These are phyloP conservation scores for Porites rus DNA, from an alignment of 92 coral and sea anemone genomes.

Conservation along the genomic window DNA sequence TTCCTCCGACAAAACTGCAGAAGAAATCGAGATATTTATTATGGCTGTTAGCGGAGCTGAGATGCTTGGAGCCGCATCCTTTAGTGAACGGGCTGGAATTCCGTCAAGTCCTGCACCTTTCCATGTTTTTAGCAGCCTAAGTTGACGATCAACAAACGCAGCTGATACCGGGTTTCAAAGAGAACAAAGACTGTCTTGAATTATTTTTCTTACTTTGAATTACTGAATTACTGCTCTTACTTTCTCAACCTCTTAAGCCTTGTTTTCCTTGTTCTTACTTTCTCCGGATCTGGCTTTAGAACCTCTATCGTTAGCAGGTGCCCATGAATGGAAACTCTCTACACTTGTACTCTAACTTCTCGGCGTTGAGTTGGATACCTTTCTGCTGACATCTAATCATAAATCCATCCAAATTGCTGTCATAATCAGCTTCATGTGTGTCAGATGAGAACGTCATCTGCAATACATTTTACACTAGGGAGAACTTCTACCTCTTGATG, in stretches of 20 bases:
- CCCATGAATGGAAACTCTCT: constrained; percentile 40
- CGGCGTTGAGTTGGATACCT: constrained; percentile 32
- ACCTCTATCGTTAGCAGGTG: constrained; percentile 40
- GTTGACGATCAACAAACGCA: too few species aligned
- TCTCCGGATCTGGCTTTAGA: constrained; percentile 26
- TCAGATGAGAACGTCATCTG: constrained; percentile 22
- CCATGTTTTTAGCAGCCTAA: too few species aligned
- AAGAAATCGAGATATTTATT: too few species aligned
- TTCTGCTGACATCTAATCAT: constrained; percentile 34
- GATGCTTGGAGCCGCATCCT: too few species aligned
- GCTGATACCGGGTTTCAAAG: too few species aligned
- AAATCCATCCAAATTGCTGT: constrained; percentile 23
- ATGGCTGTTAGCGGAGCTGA: too few species aligned
- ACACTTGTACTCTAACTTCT: constrained; percentile 36
- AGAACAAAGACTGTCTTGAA: too few species aligned
- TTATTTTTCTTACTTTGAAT: too few species aligned
- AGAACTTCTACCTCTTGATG: constrained; percentile 44
- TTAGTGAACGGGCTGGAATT: too few species aligned
- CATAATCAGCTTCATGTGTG: constrained; percentile 28
- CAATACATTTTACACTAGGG: constrained; percentile 43
- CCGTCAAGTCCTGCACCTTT: too few species aligned
- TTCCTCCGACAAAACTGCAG: too few species aligned
- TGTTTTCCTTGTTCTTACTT: constrained; percentile 38
- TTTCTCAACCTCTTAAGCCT: constrained; percentile 21
- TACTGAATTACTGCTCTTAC: background rate